These are phyloP conservation scores for Megathymus violae DNA, from an alignment of 1,140 invertebrate species.

Conservation along the genomic window DNA sequence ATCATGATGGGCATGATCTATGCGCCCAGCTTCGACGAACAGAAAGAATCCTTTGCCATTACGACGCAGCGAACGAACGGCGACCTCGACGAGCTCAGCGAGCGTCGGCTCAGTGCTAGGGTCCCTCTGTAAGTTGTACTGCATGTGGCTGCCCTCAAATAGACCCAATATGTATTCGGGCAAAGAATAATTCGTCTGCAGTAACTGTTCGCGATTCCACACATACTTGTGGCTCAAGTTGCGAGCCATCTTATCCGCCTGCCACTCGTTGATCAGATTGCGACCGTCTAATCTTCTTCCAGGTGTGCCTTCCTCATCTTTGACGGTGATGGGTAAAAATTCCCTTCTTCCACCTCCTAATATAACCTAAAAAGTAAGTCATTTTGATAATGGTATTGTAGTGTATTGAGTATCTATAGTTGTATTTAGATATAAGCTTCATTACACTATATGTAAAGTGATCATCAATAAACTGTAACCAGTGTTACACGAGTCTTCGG, in stretches of 20 bases:
- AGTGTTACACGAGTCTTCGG: no score
- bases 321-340: constrained; percentile 85
- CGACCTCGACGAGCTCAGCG: constrained; percentile 92
- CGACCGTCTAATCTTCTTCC: constrained; percentile 85
- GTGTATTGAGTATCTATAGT: no score
- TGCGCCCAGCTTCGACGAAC: constrained; percentile 93
- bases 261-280: constrained; percentile 81
- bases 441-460: no score
- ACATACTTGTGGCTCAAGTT: constrained; percentile 87
- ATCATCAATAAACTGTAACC: no score
- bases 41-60: constrained; percentile 93
- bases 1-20: constrained; percentile 92
- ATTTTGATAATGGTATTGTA: no score
- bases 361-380: constrained; percentile 85
- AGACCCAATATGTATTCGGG: constrained; percentile 90
- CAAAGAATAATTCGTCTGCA: constrained; percentile 84
- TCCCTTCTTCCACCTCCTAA: constrained; percentile 89
- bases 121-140: constrained; percentile 73
- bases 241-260: constrained; percentile 65
- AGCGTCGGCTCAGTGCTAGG: constrained; percentile 87
- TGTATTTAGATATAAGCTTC: no score
- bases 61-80: constrained; percentile 90
- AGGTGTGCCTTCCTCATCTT: constrained; percentile 86
- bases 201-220: constrained; percentile 86
- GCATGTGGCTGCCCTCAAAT: constrained; percentile 73